Percentiles rank a stretch among this genome's conserved stretches.
phyloP scores from a whole-genome alignment of 2,797 vertebrate genomes.

The Diplodus puntazzo region DNA sequence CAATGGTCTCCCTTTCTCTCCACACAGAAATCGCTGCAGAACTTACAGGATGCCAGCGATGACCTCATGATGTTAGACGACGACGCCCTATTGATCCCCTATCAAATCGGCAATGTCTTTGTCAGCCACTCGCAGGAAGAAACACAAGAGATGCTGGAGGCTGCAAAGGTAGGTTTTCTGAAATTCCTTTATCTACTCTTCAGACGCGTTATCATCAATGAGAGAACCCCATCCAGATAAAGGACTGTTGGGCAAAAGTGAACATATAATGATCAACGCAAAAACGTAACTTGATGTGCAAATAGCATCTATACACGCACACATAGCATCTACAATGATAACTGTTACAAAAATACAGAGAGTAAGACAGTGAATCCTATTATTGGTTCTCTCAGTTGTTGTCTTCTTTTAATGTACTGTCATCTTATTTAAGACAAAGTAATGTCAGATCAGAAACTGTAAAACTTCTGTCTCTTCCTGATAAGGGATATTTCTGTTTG shows the following conservation, averaged over 20 bases:
- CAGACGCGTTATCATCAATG: neutral
- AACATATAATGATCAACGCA: neutral
- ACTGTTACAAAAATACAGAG: too few relatives aligned
- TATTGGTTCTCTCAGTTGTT: neutral
- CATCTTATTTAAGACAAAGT: neutral
- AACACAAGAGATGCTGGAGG: constrained; percentile 96
- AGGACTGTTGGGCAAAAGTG: neutral
- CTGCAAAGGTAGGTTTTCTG: constrained; percentile 88
- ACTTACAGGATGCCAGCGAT: constrained; percentile 96
- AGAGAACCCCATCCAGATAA: neutral
- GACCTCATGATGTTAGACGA: constrained; percentile 96
- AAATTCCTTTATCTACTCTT: neutral
- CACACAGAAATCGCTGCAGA: constrained; percentile 93
- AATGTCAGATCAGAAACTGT: neutral
- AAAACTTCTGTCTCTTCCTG: neutral
- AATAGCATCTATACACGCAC: neutral
- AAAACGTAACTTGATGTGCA: neutral
- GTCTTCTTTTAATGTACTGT: neutral
- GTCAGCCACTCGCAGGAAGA: constrained; percentile 96
- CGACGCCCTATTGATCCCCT: constrained; percentile 90
- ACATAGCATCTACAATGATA: neutral
- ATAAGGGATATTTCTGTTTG: neutral
- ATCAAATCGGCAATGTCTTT: constrained; percentile 97
- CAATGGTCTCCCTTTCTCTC: constrained; percentile 14
- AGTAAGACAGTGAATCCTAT: neutral